Evolutionary conservation across 2,113 vertebrate genomes (phyloP), one percentile per base, ranked within the genome.

Genomic region (Notiomystis cincta): DNA sequence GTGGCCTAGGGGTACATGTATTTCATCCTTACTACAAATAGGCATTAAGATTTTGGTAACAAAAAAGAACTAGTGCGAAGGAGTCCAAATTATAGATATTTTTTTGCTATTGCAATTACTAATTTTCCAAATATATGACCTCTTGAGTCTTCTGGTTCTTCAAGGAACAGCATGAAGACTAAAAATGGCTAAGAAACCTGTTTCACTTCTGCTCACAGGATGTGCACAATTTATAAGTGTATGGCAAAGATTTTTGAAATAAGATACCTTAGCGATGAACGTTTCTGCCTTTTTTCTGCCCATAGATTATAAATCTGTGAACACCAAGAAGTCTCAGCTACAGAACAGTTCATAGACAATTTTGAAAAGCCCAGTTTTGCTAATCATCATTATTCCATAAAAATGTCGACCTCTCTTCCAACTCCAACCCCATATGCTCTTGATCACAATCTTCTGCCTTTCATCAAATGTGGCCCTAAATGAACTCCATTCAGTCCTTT

Each of bases 371-470:
- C 58, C 25, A 23, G 53, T 96, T 97, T 96, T 98, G 94, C 72
- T 97, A 97, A 96, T 96, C 91, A 97, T 95, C 75, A 95, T 97
- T 97, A 95, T 97, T 97, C 80, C 85, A 95, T 97, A 97, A 97
- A 98, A 96, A 96, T 79, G 90, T 97, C 98, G 98, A 83, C 67
- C 61, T 85, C 27, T 96, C 45, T 72, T 91, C 90, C 78, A 96
- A 54, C 66, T 93, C 37, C 44, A 82, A 65, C 83, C 72, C 92
- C 89, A 92, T 94, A 93, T 96, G 94, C 78, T 97, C 87, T 97
- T 97, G 96, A 97, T 97, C 97, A 95, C 22, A 76, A 73, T 92
- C 83, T 86, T 97, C 97, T 98, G 96, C 50, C 96, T 97, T 98
- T 98, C 95, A 97, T 98, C 96, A 98, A 87, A 81, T 58, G 51